Conservation (phyloP, 1,140 invertebrate species). For the Nephotettix cincticeps region DNA sequence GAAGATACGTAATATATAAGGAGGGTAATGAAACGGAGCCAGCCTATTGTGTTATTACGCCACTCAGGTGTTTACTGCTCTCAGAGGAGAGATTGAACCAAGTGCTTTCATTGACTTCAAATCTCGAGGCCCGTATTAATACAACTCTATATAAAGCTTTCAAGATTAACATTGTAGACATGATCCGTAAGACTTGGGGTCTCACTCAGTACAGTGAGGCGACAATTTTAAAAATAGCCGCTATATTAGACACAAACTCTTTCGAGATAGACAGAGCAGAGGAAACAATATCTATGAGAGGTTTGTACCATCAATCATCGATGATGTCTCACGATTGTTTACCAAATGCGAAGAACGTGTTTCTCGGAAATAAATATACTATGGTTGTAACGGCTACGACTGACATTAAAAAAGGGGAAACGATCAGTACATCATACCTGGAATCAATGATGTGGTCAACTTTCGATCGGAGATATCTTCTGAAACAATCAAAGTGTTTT, state of each 20-base stretch:
- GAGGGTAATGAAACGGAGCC: constrained; percentile 20
- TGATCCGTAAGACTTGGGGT: constrained; percentile 53
- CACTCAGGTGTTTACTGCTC: constrained; percentile 34
- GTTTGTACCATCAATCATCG: constrained; percentile 60
- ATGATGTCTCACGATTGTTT: constrained; percentile 67
- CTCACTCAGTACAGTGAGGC: constrained; percentile 47
- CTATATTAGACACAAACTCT: constrained; percentile 65
- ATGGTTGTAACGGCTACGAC: constrained; percentile 62
- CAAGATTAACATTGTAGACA: constrained; percentile 59
- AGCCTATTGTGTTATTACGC: constrained; percentile 32
- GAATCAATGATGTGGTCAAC: constrained; percentile 70
- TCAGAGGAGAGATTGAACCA: constrained; percentile 38
- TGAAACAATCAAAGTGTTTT: constrained; percentile 70
- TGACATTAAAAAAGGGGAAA: constrained; percentile 58
- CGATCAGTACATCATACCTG: constrained; percentile 73
- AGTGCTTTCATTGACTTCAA: constrained; percentile 57
- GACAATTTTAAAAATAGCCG: constrained; percentile 60
- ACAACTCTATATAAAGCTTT: constrained; percentile 58
- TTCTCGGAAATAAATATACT: constrained; percentile 59
- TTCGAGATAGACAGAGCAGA: constrained; percentile 58
- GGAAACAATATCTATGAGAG: constrained; percentile 52
- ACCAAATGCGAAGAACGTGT: constrained; percentile 62
- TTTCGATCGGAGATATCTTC: constrained; percentile 59
- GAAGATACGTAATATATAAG: constrained; percentile 9
- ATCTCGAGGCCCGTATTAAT: constrained; percentile 57